Evolutionary conservation across 2,888 invertebrate species (phyloP).

Genomic region (Eledona agricola): DNA sequence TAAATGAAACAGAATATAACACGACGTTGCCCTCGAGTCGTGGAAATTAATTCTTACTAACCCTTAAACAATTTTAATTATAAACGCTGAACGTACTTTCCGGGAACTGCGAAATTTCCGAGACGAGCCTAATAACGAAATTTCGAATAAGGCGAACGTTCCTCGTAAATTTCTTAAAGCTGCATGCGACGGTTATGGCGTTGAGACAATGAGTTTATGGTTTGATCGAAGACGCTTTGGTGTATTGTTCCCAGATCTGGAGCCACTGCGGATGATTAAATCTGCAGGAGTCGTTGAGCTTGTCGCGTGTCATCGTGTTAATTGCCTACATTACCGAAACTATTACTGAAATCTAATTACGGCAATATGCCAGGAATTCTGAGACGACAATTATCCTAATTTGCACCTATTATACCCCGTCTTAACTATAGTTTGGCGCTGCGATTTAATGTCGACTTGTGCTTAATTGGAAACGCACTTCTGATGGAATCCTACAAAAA

Average conservation of each 20-base stretch:
- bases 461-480: slow-evolving; percentile 55
- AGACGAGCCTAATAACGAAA: slow-evolving; percentile 13
- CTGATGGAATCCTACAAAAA: no score
- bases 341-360: slow-evolving; percentile 62
- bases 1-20: no score
- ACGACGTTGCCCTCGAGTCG: no score
- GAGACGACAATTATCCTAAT: slow-evolving; percentile 62
- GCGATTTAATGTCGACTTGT: slow-evolving; percentile 57
- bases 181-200: slow-evolving; percentile 6
- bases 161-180: slow-evolving; percentile 2
- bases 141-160: slow-evolving; percentile 6
- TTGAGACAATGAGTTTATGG: slow-evolving; percentile 9
- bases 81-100: slow-evolving; percentile 20
- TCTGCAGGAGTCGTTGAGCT: slow-evolving; percentile 53
- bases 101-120: slow-evolving; percentile 12
- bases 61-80: slow-evolving; percentile 33
- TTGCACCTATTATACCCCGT: slow-evolving; percentile 60
- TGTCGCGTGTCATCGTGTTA: slow-evolving; percentile 58
- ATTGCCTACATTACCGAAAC: slow-evolving; percentile 60
- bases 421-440: slow-evolving; percentile 48
- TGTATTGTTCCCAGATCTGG: slow-evolving; percentile 5
- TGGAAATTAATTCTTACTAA: no score
- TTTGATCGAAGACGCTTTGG: slow-evolving; percentile 7
- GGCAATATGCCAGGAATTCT: slow-evolving; percentile 60
- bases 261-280: slow-evolving; percentile 49